Percentiles rank a stretch among this genome's conserved stretches.
These are phyloP conservation scores for Gymnoscopelus braueri DNA, from an alignment of 2,797 vertebrate species.

Conservation along the genomic window DNA sequence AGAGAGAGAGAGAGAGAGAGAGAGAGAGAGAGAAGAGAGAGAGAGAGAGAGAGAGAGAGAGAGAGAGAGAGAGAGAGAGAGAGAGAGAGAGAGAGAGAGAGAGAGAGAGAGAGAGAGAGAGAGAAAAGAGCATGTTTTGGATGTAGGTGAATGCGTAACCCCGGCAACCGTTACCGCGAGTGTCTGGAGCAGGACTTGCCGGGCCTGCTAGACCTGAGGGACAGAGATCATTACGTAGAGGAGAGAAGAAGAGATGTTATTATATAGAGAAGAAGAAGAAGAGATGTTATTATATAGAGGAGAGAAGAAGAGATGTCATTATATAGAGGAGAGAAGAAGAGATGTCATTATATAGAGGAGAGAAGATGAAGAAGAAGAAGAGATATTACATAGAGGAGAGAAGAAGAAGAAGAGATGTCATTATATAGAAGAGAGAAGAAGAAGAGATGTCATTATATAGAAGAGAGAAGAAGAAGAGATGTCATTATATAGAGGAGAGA, in stretches of 20 bases:
- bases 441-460: constrained; percentile 69
- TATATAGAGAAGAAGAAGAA: constrained; percentile 1
- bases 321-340: background rate
- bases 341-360: background rate
- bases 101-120: constrained; percentile 24
- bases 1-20: constrained; percentile 20
- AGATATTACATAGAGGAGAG: background rate
- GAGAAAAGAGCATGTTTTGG: constrained; percentile 21
- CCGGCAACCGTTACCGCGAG: constrained; percentile 81
- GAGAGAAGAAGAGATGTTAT: constrained; percentile 25
- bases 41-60: constrained; percentile 34
- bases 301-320: constrained; percentile 20
- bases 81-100: constrained; percentile 33
- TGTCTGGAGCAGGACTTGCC: constrained; percentile 78
- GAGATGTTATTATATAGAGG: too few species aligned
- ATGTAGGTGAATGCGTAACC: constrained; percentile 55
- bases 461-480: constrained; percentile 33
- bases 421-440: constrained; percentile 17
- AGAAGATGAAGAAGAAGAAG: constrained; percentile 10
- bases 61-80: constrained; percentile 32
- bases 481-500: constrained; percentile 5
- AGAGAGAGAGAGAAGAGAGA: background rate
- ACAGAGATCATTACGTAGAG: constrained; percentile 73
- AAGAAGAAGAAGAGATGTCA: background rate
- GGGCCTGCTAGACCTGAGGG: constrained; percentile 82